Conservation (phyloP, 2,113 vertebrate genomes). For the Rhinoderma darwinii region DNA sequence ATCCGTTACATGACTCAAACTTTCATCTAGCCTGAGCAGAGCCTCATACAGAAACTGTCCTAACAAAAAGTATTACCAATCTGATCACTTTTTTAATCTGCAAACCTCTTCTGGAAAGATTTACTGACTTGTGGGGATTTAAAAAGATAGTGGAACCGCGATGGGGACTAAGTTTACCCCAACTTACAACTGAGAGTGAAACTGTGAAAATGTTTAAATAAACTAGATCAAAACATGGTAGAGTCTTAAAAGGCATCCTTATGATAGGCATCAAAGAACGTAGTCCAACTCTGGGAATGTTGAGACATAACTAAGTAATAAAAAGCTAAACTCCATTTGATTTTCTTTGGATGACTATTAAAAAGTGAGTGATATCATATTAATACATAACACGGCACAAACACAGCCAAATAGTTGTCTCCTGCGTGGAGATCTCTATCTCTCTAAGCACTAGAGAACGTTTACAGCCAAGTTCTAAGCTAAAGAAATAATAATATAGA, state of each 20-base stretch:
- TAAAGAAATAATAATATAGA: conserved; percentile 1
- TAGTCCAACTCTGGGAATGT: neutral
- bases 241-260: neutral
- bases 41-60: neutral
- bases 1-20: neutral
- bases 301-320: neutral
- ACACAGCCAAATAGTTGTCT: conserved; percentile 7
- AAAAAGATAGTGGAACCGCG: neutral
- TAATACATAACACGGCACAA: conserved; percentile 7
- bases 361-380: neutral
- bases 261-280: neutral
- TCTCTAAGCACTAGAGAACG: neutral
- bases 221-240: neutral
- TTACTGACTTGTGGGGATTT: neutral
- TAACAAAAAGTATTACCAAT: neutral
- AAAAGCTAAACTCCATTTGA: conserved; percentile 12
- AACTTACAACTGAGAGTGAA: neutral
- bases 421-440: conserved; percentile 8
- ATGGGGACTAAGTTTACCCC: neutral
- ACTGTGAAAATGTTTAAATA: neutral
- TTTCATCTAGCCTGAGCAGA: neutral
- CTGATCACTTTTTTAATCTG: neutral
- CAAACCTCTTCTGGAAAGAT: neutral
- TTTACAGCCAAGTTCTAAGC: conserved; percentile 33
- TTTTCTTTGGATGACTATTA: conserved; percentile 19